Percentiles rank a stretch among this genome's conserved stretches.
Evolutionary conservation across 2,888 invertebrate species (phyloP).

Genomic region (Chaetoderma sp.): DNA sequence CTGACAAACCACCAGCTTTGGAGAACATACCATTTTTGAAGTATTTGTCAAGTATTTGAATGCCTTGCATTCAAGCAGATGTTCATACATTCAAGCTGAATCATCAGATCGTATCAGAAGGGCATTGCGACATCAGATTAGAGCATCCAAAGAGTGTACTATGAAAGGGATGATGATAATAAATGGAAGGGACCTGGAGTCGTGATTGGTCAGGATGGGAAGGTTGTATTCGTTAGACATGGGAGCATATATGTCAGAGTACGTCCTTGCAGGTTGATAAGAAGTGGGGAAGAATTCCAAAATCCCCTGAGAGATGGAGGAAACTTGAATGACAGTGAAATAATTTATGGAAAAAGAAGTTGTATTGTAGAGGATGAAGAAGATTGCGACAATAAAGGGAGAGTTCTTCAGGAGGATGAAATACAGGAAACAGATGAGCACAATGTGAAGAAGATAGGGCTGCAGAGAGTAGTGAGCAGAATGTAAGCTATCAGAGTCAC

Average conservation of each 20-base stretch:
- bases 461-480: no score
- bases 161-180: no score
- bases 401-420: neutral
- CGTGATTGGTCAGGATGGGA: slow-evolving; percentile 38
- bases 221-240: slow-evolving; percentile 30
- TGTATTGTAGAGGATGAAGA: neutral
- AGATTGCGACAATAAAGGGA: neutral
- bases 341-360: neutral
- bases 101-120: slow-evolving; percentile 20
- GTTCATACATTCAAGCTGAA: slow-evolving; percentile 23
- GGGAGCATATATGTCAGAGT: slow-evolving; percentile 29
- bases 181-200: slow-evolving; percentile 33
- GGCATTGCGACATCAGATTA: slow-evolving; percentile 15
- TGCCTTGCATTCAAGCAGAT: slow-evolving; percentile 23
- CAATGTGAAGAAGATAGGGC: neutral
- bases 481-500: no score
- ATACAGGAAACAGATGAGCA: neutral
- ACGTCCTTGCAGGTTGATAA: slow-evolving; percentile 20
- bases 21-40: slow-evolving; percentile 15
- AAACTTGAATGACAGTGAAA: slow-evolving; percentile 3
- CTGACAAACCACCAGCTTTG: slow-evolving; percentile 15
- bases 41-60: slow-evolving; percentile 32
- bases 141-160: slow-evolving; percentile 16
- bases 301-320: neutral
- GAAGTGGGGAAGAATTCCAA: slow-evolving; percentile 8